Evolutionary conservation across 92 coral and sea anemone species (phyloP).

Genomic region (Epizoanthus rinbou): DNA sequence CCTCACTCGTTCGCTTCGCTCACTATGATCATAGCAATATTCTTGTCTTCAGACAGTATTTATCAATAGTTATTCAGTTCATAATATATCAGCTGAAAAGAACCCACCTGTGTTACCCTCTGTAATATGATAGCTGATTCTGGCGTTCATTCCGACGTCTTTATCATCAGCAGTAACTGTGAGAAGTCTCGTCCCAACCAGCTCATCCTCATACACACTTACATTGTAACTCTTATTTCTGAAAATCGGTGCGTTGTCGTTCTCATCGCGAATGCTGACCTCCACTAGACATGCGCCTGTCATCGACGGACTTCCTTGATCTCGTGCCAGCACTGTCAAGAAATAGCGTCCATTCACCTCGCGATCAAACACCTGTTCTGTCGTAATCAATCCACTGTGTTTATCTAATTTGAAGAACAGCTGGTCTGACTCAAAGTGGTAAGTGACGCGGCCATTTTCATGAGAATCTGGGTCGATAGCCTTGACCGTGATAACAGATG

Average conservation of each 20-base stretch:
- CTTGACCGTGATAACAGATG: slow-evolving; percentile 76
- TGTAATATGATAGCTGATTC: slow-evolving; percentile 77
- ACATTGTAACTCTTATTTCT: slow-evolving; percentile 61
- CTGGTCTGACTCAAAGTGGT: slow-evolving; percentile 50
- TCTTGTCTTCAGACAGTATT: no score
- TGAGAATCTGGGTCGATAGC: slow-evolving; percentile 84
- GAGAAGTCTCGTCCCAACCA: slow-evolving; percentile 54
- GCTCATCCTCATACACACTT: slow-evolving; percentile 68
- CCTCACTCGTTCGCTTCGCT: no score
- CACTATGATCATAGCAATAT: no score
- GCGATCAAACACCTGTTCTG: slow-evolving; percentile 81
- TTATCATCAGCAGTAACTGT: slow-evolving; percentile 78
- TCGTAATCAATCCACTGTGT: slow-evolving; percentile 70
- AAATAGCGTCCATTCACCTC: slow-evolving; percentile 64
- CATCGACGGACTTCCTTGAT: slow-evolving; percentile 63
- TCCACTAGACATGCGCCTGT: slow-evolving; percentile 56
- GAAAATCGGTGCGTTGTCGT: slow-evolving; percentile 84
- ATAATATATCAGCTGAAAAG: neutral
- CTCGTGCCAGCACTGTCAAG: slow-evolving; percentile 76
- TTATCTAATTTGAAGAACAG: slow-evolving; percentile 58
- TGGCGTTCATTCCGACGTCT: slow-evolving; percentile 83
- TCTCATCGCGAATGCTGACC: slow-evolving; percentile 75
- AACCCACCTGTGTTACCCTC: slow-evolving; percentile 71
- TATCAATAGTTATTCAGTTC: neutral
- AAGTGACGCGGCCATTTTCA: slow-evolving; percentile 72